These are phyloP conservation scores for Maccullochella peelii DNA, from an alignment of 2,113 vertebrate genomes.

Conservation along the genomic window DNA sequence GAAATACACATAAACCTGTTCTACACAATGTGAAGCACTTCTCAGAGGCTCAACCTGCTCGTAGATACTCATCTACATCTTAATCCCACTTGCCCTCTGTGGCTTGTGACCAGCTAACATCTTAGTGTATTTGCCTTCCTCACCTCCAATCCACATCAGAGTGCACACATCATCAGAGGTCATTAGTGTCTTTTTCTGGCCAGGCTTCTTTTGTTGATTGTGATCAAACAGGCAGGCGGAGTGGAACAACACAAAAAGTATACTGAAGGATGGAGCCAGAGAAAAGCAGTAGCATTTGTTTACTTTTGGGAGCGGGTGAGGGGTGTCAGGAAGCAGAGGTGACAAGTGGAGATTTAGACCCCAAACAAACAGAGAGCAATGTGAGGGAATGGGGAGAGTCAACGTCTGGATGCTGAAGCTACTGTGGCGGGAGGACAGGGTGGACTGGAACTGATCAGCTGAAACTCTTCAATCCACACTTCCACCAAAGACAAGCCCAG, in stretches of 20 bases:
- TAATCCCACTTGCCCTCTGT: slow-evolving; percentile 36
- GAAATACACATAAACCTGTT: slow-evolving; percentile 8
- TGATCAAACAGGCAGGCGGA: slow-evolving; percentile 58
- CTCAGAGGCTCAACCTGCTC: slow-evolving; percentile 18
- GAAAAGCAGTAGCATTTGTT: slow-evolving; percentile 71
- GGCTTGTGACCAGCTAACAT: slow-evolving; percentile 35
- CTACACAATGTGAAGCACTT: not conserved
- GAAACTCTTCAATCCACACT: slow-evolving; percentile 65
- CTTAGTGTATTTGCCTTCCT: slow-evolving; percentile 62
- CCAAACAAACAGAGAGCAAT: slow-evolving; percentile 60
- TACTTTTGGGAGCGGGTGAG: slow-evolving; percentile 47
- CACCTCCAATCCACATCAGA: slow-evolving; percentile 69
- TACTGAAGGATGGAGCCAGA: slow-evolving; percentile 22
- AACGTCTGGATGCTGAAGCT: slow-evolving; percentile 62
- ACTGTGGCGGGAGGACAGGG: slow-evolving; percentile 57
- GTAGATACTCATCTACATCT: slow-evolving; percentile 21
- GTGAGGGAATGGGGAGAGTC: slow-evolving; percentile 42
- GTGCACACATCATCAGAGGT: slow-evolving; percentile 52
- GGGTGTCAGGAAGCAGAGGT: slow-evolving; percentile 77
- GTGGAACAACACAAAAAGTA: slow-evolving; percentile 27
- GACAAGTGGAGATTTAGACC: slow-evolving; percentile 50
- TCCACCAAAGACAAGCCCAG: slow-evolving; percentile 13
- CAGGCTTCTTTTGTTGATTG: slow-evolving; percentile 70
- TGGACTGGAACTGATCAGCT: slow-evolving; percentile 56
- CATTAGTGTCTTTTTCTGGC: slow-evolving; percentile 55